Conservation (phyloP, 2,888 invertebrate species). For the Erebia palarica region DNA sequence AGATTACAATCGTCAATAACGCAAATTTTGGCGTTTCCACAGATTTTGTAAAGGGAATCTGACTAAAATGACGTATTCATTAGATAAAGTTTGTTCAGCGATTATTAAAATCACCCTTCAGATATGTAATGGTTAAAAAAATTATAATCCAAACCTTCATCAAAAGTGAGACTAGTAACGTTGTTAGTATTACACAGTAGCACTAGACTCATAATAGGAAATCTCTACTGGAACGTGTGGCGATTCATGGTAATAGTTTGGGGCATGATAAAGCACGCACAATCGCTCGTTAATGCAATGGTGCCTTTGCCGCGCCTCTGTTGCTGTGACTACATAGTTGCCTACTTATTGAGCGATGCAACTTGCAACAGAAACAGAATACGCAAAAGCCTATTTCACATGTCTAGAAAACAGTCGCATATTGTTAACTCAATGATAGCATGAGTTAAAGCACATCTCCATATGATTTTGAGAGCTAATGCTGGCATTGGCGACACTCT, state of each 20-base stretch:
- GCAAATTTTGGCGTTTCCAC: too few species aligned
- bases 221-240: conserved; percentile 53
- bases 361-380: not conserved
- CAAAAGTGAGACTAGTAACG: conserved; percentile 7
- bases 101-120: too few species aligned
- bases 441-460: too few species aligned
- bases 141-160: not conserved
- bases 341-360: conserved; percentile 24
- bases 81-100: too few species aligned
- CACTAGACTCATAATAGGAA: conserved; percentile 49
- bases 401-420: not conserved
- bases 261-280: conserved; percentile 71
- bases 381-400: not conserved
- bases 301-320: conserved; percentile 21
- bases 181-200: conserved; percentile 22
- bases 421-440: too few species aligned
- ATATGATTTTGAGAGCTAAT: too few species aligned
- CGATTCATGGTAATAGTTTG: conserved; percentile 62
- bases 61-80: too few species aligned
- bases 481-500: too few species aligned
- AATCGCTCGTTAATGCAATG: conserved; percentile 54
- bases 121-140: too few species aligned
- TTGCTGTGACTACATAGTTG: conserved; percentile 13
- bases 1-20: too few species aligned
- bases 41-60: too few species aligned